Conservation (phyloP, 2,888 invertebrate genomes). For the Coelopa pilipes region DNA sequence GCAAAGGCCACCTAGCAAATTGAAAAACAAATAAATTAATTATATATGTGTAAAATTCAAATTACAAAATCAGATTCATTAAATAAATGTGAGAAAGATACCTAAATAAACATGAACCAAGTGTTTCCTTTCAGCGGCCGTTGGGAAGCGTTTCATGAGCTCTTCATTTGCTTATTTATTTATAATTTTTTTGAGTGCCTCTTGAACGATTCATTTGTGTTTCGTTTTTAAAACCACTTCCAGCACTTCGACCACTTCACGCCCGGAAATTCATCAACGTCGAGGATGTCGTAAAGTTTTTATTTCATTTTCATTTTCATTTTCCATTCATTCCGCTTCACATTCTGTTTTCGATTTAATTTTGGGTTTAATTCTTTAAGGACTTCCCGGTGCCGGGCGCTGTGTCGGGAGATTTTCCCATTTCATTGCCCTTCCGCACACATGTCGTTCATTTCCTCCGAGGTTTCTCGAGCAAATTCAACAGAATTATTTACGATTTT, state of each 20-base stretch:
- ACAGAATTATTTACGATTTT: conserved; percentile 22
- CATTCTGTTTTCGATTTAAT: no score
- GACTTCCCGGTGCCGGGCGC: no score
- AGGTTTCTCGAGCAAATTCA: background rate
- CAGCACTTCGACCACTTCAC: no score
- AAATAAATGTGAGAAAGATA: conserved; percentile 30
- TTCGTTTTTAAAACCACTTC: no score
- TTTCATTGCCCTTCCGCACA: background rate
- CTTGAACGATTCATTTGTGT: no score
- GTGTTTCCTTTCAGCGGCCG: background rate
- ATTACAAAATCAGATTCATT: conserved; percentile 28
- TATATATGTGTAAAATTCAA: conserved; percentile 29
- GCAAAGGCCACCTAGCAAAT: background rate
- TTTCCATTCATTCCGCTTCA: no score
- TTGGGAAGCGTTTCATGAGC: no score
- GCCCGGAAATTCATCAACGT: no score
- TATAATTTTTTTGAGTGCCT: no score
- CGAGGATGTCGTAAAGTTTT: background rate
- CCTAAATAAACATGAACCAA: conserved; percentile 9
- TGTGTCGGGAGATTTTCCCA: no score
- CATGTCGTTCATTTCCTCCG: background rate
- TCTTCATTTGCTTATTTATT: background rate
- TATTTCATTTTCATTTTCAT: background rate
- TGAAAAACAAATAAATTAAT: background rate
- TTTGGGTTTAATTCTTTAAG: no score